These are phyloP conservation scores for Bombylius major DNA, from an alignment of 2,888 invertebrate genomes.

Conservation along the genomic window DNA sequence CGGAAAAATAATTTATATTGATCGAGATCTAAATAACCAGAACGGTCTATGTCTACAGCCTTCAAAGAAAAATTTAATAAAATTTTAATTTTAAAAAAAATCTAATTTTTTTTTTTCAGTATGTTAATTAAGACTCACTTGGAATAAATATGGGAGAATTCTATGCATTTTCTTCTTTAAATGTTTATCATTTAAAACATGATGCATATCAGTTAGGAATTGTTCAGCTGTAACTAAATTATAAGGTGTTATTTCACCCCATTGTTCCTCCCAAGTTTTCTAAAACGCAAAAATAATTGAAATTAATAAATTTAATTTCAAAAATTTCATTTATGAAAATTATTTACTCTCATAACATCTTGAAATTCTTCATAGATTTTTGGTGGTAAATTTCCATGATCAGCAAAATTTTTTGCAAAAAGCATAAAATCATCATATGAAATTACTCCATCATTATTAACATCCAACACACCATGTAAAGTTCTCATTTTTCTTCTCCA, in stretches of 20 bases:
- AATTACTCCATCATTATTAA: conserved; percentile 75
- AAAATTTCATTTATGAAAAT: conserved; percentile 7
- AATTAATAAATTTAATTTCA: not conserved
- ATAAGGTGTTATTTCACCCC: conserved; percentile 70
- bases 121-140: conserved; percentile 38
- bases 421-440: conserved; percentile 70
- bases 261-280: conserved; percentile 70
- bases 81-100: not conserved
- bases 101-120: not conserved
- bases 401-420: conserved; percentile 58
- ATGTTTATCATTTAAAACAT: conserved; percentile 62
- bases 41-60: conserved; percentile 72
- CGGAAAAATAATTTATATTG: conserved; percentile 74
- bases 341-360: conserved; percentile 50
- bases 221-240: conserved; percentile 71
- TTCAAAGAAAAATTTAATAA: conserved; percentile 24
- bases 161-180: conserved; percentile 60
- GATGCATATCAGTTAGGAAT: conserved; percentile 70
- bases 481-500: conserved; percentile 81
- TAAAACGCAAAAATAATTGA: conserved; percentile 29
- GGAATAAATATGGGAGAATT: conserved; percentile 71
- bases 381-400: conserved; percentile 58
- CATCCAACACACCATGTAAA: conserved; percentile 66
- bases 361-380: conserved; percentile 56
- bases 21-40: conserved; percentile 63